Base-by-base conservation (phyloP, 2,888 invertebrate species). In the Oscheius sp. region DNA sequence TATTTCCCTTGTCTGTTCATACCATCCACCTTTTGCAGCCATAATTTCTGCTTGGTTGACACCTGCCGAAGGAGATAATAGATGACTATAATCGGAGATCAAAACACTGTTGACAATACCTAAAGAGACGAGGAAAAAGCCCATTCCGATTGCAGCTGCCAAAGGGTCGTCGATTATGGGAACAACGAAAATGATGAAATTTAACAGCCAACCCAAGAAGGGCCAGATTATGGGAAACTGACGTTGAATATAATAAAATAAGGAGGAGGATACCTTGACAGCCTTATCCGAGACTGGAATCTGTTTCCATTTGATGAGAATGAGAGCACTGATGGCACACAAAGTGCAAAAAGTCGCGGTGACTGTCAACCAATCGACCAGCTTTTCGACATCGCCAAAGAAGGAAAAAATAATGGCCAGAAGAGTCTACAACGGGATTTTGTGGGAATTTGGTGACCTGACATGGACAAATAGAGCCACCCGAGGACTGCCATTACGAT, bases 401-500 rank as follows among this genome's bases (percentile, higher is more conserved):
- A 82, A 82, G 1, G 81, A 76, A 23, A 82, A 78, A 29, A 70
- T 49, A 16, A 80, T 74, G 2, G 75, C 58, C 18, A 75, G 70
- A 3, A 78, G 16, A 0, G 75, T 76, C 81, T 81, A 78, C 25
- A 78, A 81, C 7, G 6, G 12, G 21, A 7, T 12, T 29, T 18
- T 59, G 29, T 29, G 13, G 25, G 23, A 5, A 2, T 5, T 43
- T 23, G 49, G 1, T 43, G 23, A 52, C 12, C 73, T 66, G 16
- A 80, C 80, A 74, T 80, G 80, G 56, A 74, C 61, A 56, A 80
- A 75, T 27, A 82, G 74, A 18, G 79, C 71, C 13, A 79, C 73
- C 68, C 81, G 56, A 0, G 81, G 81, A 68, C 78, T 78, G 68
- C 77, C 77, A 66, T 80, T 78, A 46, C 71, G 75, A 73, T 82